Evolutionary conservation across 2,797 vertebrate species (phyloP).

Genomic region (Adrianichthys oophorus): DNA sequence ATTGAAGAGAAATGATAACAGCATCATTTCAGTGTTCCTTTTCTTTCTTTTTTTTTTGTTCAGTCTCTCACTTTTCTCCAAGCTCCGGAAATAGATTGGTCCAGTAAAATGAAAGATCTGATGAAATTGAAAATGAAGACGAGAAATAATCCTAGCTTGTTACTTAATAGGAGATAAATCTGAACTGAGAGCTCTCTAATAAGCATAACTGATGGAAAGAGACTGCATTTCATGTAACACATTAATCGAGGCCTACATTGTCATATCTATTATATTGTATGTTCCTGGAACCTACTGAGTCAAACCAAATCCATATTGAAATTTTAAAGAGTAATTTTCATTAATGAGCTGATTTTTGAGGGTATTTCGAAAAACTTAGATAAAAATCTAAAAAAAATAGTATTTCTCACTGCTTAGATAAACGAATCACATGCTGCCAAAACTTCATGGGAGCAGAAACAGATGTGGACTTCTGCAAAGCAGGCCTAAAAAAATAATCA

Average conservation of each 20-base stretch:
- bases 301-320: conserved; percentile 10
- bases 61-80: conserved; percentile 12
- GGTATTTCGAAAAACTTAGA: no score
- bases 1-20: neutral
- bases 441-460: neutral
- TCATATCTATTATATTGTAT: neutral
- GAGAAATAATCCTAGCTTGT: conserved; percentile 9
- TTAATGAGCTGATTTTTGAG: no score
- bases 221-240: neutral
- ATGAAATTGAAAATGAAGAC: conserved; percentile 20
- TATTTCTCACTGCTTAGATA: no score
- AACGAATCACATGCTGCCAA: neutral
- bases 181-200: conserved; percentile 3
- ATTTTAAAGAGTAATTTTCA: neutral
- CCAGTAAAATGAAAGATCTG: conserved; percentile 25
- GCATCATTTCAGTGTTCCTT: conserved; percentile 23
- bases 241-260: neutral
- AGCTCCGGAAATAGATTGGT: conserved; percentile 19
- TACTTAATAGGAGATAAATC: conserved; percentile 27
- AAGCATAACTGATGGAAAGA: neutral
- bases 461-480: neutral
- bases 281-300: neutral
- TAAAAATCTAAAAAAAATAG: no score
- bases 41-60: conserved; percentile 7
- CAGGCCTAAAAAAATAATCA: neutral